Percentiles rank a stretch among this genome's conserved stretches.
These are phyloP conservation scores for Tiliacea aurago DNA, from an alignment of 2,888 invertebrate species.

Conservation along the genomic window DNA sequence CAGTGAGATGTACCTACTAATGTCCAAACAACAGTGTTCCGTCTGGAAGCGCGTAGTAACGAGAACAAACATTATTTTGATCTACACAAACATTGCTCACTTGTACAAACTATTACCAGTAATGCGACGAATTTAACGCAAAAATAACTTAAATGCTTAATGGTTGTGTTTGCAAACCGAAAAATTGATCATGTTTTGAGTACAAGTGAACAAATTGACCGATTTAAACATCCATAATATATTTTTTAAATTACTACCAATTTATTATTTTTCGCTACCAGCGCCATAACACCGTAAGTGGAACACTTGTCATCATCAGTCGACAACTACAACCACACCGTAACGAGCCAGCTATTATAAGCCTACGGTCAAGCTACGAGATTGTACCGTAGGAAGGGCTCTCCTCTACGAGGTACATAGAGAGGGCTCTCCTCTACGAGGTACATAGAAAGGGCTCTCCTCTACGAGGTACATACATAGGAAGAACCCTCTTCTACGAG, in stretches of 20 bases:
- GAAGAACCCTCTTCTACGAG: too few species aligned
- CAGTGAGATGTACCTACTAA: neutral
- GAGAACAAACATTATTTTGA: slow-evolving; percentile 17
- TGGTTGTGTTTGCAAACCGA: slow-evolving; percentile 25
- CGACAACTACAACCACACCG: neutral
- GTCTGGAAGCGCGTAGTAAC: slow-evolving; percentile 26
- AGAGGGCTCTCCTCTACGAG: too few species aligned
- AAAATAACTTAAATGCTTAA: slow-evolving; percentile 32
- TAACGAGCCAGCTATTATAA: neutral
- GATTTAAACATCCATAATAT: neutral
- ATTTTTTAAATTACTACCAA: too few species aligned
- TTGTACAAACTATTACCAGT: slow-evolving; percentile 36
- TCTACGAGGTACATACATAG: too few species aligned
- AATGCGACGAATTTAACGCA: slow-evolving; percentile 20
- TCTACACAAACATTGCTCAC: slow-evolving; percentile 31
- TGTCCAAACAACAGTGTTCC: slow-evolving; percentile 11
- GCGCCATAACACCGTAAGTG: too few species aligned
- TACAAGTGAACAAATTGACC: neutral
- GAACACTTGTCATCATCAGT: neutral
- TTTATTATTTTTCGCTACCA: neutral
- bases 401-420: too few species aligned
- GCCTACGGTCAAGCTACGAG: neutral
- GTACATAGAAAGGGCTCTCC: too few species aligned
- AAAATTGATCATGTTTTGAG: slow-evolving; percentile 8
- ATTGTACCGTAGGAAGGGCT: neutral